Base-by-base conservation (phyloP, 64 coral and sea anemone species). In the Cladopsammia gracilis region DNA sequence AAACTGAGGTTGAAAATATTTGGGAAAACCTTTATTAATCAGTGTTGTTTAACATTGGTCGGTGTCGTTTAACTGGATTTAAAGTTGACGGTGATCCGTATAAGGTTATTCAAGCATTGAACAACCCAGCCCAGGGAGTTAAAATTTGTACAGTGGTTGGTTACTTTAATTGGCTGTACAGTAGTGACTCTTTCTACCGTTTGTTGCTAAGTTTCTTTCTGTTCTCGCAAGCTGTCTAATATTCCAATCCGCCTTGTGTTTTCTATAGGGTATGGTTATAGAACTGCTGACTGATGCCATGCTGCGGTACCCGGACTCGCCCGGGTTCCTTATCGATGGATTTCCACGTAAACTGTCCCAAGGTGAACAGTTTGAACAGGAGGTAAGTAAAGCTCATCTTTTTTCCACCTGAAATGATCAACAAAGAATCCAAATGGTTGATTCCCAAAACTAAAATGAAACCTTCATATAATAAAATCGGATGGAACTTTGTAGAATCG, bases 241-340 rank as follows among this genome's bases (percentile, higher is more conserved):
- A 6, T 73, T 57, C 3, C 15, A 1, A 47, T 47, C 18, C 26
- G 66, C 14, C 15, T 85, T 92, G 56, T 64, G 25, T 78, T 25
- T 57, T 19, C 48, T 48, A 34, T 34, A 97, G 96, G 88, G 91
- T 7, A 65, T 93, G 45, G 92, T 94, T 19, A 94, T 97, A 20
- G 92, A 94, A 47, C 73, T 97, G 70, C 59, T 97, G 16, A 92
- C 77, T 20, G 96, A 91, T 26, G 96, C 88, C 25, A 97, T 97
- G 96, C 42, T 93, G 49, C 70, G 44, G 47, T 60, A 77, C 51
- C 91, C 91, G 1, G 92, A 97, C 48, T 77, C 92, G 42, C 83
- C 92, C 13, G 96, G 96, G n/a, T 97, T 97, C 68, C 92, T 97
- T 34, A 97, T 97, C 18, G 96, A 97, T 59, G 96, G 96, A 5